Evolutionary conservation across 1,140 invertebrate species (phyloP).

Genomic region (Hyles vespertilio): DNA sequence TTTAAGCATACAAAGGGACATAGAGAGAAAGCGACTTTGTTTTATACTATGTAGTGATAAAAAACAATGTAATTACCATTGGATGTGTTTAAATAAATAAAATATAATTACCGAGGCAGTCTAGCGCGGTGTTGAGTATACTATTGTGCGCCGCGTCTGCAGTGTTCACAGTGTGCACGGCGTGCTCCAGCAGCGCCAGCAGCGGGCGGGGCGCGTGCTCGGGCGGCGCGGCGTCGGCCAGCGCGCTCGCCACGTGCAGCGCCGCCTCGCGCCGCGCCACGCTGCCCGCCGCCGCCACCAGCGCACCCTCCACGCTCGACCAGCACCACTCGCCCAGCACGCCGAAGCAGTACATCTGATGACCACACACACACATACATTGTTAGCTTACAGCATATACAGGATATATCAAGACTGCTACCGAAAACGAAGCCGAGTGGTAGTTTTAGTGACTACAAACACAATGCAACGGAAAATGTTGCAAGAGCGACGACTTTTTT

Average conservation of each 20-base stretch:
- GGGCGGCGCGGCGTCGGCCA: slow-evolving; percentile 84
- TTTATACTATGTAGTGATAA: too few relatives aligned
- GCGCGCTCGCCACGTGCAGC: slow-evolving; percentile 87
- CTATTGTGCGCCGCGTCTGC: slow-evolving; percentile 28
- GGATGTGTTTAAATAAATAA: too few relatives aligned
- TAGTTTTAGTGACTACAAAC: too few relatives aligned
- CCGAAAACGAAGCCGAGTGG: too few relatives aligned
- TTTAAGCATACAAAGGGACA: too few relatives aligned
- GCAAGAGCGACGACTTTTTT: too few relatives aligned
- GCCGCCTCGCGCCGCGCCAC: slow-evolving; percentile 83
- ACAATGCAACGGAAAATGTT: too few relatives aligned
- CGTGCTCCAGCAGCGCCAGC: slow-evolving; percentile 81
- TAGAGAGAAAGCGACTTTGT: too few relatives aligned
- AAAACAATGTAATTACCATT: too few relatives aligned
- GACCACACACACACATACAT: not conserved
- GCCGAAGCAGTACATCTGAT: slow-evolving; percentile 88
- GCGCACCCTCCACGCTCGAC: slow-evolving; percentile 76
- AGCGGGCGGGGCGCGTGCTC: slow-evolving; percentile 81
- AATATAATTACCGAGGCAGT: slow-evolving; percentile 80
- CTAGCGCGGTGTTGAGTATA: slow-evolving; percentile 81
- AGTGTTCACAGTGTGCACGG: slow-evolving; percentile 79
- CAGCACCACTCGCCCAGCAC: slow-evolving; percentile 81
- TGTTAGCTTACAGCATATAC: not conserved
- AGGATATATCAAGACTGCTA: too few relatives aligned
- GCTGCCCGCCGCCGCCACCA: slow-evolving; percentile 5